Percentiles rank a stretch among this genome's conserved stretches.
These are phyloP conservation scores for Gyrodactylus bullatarudis DNA, from an alignment of 1,140 invertebrate genomes.

Conservation along the genomic window DNA sequence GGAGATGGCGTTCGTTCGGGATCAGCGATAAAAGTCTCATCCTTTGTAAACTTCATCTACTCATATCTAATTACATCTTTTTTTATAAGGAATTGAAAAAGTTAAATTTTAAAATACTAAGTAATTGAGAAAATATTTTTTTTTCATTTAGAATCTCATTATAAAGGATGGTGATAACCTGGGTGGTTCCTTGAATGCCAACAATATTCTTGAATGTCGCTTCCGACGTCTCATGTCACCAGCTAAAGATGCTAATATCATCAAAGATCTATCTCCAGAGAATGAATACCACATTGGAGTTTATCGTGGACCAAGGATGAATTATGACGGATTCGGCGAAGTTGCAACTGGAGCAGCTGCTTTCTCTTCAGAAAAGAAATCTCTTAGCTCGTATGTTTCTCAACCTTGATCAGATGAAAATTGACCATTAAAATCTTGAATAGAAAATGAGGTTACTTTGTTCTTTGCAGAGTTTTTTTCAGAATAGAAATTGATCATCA, in stretches of 20 bases:
- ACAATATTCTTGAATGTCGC: background rate
- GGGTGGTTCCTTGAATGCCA: background rate
- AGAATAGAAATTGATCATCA: no score
- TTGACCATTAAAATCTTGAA: background rate
- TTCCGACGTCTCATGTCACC: background rate
- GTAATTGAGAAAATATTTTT: background rate
- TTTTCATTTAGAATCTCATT: background rate
- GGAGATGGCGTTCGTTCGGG: no score
- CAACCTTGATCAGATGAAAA: background rate
- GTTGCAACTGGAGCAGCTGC: background rate
- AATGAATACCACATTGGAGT: background rate
- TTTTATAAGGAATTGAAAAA: no score
- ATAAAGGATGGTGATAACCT: background rate
- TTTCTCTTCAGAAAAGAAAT: background rate
- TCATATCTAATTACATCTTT: no score
- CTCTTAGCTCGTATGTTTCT: background rate
- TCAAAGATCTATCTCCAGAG: conserved; percentile 1
- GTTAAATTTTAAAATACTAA: no score
- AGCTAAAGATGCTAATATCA: background rate
- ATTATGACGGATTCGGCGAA: background rate
- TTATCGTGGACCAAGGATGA: background rate
- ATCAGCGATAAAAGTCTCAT: no score
- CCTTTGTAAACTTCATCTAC: no score
- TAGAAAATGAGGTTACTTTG: no score
- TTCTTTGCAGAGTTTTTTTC: no score